These are phyloP conservation scores for Semaprochilodus insignis DNA, from an alignment of 2,797 vertebrate species.

Conservation along the genomic window DNA sequence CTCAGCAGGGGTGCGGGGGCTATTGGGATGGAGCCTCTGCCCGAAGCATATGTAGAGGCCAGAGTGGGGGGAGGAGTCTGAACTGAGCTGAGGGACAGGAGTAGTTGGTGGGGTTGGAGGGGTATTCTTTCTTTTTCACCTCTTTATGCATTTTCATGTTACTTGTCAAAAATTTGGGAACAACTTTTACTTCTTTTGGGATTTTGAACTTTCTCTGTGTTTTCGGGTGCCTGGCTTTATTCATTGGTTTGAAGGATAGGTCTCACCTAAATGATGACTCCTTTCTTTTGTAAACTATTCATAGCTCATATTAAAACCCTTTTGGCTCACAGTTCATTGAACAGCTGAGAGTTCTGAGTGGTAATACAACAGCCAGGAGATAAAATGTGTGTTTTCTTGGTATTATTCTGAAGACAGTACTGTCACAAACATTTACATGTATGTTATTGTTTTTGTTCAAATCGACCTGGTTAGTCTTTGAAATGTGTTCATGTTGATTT, in stretches of 20 bases:
- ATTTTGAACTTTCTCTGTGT: background rate
- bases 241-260: background rate
- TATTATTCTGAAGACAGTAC: background rate
- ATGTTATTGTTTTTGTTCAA: too few relatives aligned
- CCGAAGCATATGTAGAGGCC: conserved; percentile 80
- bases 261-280: background rate
- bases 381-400: background rate
- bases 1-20: conserved; percentile 86
- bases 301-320: background rate
- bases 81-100: conserved; percentile 34
- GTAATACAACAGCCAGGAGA: background rate
- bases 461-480: too few relatives aligned
- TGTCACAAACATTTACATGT: background rate
- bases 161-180: background rate
- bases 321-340: background rate
- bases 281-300: background rate
- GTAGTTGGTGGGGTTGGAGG: background rate
- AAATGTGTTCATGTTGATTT: background rate
- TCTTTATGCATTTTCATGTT: conserved; percentile 8
- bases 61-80: conserved; percentile 59
- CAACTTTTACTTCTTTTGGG: background rate
- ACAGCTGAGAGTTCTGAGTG: background rate
- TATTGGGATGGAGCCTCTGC: conserved; percentile 83
- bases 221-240: background rate
- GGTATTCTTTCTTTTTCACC: conserved; percentile 13